Evolutionary conservation across 2,113 vertebrate species (phyloP).

Genomic region (Actenoides lindsayi): DNA sequence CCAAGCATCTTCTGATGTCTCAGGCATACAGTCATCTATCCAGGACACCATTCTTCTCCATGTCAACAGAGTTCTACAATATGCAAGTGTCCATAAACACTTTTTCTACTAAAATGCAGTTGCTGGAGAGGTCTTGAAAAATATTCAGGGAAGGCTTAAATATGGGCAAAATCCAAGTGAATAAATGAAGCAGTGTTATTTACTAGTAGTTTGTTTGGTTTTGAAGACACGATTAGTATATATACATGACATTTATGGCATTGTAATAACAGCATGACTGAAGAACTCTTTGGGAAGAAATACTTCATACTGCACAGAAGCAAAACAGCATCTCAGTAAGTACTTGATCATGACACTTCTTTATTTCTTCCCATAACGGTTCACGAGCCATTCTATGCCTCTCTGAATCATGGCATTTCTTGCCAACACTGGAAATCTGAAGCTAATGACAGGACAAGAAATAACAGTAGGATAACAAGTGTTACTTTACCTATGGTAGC

Average conservation of each 20-base stretch:
- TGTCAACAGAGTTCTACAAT: neutral
- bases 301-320: neutral
- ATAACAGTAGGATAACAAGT: neutral
- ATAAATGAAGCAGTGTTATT: neutral
- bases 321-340: neutral
- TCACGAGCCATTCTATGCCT: neutral
- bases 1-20: neutral
- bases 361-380: neutral
- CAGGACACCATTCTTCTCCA: neutral
- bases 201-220: neutral
- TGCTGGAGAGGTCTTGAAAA: neutral
- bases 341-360: neutral
- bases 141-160: neutral
- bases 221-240: neutral
- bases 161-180: neutral
- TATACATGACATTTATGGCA: neutral
- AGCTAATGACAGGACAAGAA: neutral
- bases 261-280: neutral
- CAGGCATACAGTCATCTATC: neutral
- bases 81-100: neutral
- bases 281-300: neutral
- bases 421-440: neutral
- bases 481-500: neutral
- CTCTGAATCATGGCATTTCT: neutral
- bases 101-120: neutral